Evolutionary conservation across 2,888 invertebrate species (phyloP).

Genomic region (Coenonympha glycerion): DNA sequence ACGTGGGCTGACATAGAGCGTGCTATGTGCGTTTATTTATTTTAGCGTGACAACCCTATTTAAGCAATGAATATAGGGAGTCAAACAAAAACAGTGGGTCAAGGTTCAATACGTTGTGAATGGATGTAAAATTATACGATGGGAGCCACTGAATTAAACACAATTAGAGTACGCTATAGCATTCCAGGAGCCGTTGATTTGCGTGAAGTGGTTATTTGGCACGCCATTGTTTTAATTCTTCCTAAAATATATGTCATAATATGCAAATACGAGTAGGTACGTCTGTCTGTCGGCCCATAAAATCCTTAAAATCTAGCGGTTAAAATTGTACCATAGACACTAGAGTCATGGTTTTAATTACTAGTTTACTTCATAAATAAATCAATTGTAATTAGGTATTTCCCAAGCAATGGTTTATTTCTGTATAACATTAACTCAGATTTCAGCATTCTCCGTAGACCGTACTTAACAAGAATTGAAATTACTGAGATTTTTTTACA

Average conservation of each 20-base stretch:
- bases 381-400: too few species aligned
- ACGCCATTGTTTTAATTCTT: constrained; percentile 19
- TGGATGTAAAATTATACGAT: constrained; percentile 39
- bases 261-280: constrained; percentile 12
- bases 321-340: too few species aligned
- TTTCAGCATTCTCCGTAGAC: too few species aligned
- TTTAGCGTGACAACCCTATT: constrained; percentile 18
- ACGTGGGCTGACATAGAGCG: too few species aligned
- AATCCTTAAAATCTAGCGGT: too few species aligned
- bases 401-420: too few species aligned
- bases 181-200: constrained; percentile 7
- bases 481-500: neutral
- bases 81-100: constrained; percentile 59
- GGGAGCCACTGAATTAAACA: constrained; percentile 43
- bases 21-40: too few species aligned
- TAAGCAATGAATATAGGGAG: constrained; percentile 48
- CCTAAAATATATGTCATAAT: constrained; percentile 17
- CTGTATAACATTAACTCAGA: too few species aligned
- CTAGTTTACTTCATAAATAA: too few species aligned
- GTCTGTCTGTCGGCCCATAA: constrained; percentile 13
- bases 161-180: constrained; percentile 38
- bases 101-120: constrained; percentile 55
- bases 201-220: constrained; percentile 15
- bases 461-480: neutral
- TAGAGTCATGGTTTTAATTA: too few species aligned